A percentile compares a stretch with the other conserved stretches of the same genome.
Conservation (phyloP, 2,113 vertebrate species). For the Chloebia gouldiae region DNA sequence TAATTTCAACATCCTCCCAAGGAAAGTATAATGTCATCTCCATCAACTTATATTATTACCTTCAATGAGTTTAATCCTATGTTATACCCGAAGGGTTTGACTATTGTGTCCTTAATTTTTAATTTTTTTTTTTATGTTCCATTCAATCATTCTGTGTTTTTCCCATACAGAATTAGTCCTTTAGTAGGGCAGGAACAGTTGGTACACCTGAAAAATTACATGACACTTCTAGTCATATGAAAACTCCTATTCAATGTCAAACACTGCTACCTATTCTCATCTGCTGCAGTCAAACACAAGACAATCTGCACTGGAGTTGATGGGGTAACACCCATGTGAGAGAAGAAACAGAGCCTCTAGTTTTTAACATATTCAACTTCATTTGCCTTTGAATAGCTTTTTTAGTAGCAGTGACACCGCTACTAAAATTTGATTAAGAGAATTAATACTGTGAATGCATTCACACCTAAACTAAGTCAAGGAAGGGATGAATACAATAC, state of each 20-base stretch:
- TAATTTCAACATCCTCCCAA: constrained; percentile 3
- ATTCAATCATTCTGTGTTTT: not conserved
- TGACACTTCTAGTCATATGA: not conserved
- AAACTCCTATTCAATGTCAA: not conserved
- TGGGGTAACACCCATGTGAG: not conserved
- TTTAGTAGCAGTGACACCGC: not conserved
- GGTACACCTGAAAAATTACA: not conserved
- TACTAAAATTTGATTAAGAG: not conserved
- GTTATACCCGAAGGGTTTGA: not conserved
- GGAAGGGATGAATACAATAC: not conserved
- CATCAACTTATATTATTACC: not conserved
- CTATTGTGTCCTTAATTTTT: not conserved
- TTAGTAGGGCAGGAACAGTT: not conserved
- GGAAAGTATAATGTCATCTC: not conserved
- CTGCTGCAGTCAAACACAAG: not conserved
- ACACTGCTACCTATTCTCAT: not conserved
- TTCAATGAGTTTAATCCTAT: not conserved
- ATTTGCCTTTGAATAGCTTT: not conserved
- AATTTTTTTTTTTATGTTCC: not conserved
- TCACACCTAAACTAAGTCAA: not conserved
- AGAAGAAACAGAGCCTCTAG: not conserved
- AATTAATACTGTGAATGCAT: not conserved
- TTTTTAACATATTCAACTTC: not conserved
- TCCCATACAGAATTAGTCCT: not conserved
- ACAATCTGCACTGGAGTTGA: not conserved